phyloP scores from a whole-genome alignment of 2,113 vertebrate species.

The Nipponia nippon region DNA sequence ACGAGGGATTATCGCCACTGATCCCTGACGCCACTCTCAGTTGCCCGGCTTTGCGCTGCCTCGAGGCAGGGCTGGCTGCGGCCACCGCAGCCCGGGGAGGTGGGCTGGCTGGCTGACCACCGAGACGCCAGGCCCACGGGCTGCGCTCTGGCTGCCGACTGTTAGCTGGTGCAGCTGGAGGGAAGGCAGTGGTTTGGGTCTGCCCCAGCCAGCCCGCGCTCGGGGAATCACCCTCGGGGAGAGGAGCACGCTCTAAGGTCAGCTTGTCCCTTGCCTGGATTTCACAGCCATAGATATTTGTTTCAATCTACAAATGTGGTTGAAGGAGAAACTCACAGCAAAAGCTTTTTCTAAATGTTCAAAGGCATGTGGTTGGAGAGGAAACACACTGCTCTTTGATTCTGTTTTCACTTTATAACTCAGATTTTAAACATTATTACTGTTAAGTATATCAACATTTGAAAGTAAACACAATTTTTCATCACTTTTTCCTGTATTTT shows the following conservation, averaged over 20 bases:
- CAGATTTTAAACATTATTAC: not conserved
- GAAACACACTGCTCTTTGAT: not conserved
- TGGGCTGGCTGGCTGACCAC: not conserved
- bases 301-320: not conserved
- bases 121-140: accelerated
- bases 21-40: not conserved
- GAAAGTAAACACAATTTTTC: not conserved
- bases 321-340: not conserved
- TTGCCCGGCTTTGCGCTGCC: not conserved
- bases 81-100: not conserved
- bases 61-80: accelerated
- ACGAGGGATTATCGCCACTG: not conserved
- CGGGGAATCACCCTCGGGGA: accelerated
- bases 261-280: accelerated
- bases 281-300: not conserved
- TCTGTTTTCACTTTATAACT: not conserved
- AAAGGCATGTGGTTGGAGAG: not conserved
- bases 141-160: not conserved
- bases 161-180: not conserved
- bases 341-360: not conserved
- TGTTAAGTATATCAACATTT: not conserved
- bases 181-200: not conserved
- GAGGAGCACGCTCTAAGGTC: not conserved
- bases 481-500: not conserved
- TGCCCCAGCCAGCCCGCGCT: not conserved